Evolutionary conservation across 2,797 vertebrate species (phyloP).

Genomic region (Myotis pilosus): DNA sequence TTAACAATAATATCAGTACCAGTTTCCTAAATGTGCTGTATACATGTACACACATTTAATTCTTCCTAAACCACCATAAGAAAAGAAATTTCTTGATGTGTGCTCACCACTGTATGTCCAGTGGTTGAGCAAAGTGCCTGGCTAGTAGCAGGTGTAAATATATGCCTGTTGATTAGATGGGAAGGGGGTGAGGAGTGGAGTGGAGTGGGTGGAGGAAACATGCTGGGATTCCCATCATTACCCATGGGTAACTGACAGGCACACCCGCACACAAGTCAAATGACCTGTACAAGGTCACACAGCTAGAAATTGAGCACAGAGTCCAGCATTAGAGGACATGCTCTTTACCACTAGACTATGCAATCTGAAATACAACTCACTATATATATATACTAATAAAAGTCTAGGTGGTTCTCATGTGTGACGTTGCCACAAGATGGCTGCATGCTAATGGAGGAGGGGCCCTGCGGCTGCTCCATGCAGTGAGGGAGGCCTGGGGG

Average conservation of each 20-base stretch:
- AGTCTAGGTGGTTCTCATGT: too few relatives aligned
- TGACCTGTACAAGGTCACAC: neutral
- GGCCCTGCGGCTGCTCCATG: fast-evolving
- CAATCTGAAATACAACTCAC: neutral
- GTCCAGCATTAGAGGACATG: neutral
- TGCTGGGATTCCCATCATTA: neutral
- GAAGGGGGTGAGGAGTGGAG: neutral
- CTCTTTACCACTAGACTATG: neutral
- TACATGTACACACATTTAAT: neutral
- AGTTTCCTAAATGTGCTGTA: neutral
- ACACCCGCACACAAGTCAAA: neutral
- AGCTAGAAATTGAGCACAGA: neutral
- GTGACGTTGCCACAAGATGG: too few relatives aligned
- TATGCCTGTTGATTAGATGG: neutral
- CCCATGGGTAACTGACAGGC: neutral
- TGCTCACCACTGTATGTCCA: neutral
- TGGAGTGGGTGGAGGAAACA: neutral
- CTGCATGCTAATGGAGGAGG: too few relatives aligned
- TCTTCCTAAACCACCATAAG: neutral
- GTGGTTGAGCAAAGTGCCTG: neutral
- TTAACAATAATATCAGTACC: neutral
- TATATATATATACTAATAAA: neutral
- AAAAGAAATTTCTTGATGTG: neutral
- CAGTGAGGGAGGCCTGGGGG: too few relatives aligned
- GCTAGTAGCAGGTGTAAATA: neutral